phyloP scores from a whole-genome alignment of 2,888 invertebrate genomes.

The Myopa testacea region DNA sequence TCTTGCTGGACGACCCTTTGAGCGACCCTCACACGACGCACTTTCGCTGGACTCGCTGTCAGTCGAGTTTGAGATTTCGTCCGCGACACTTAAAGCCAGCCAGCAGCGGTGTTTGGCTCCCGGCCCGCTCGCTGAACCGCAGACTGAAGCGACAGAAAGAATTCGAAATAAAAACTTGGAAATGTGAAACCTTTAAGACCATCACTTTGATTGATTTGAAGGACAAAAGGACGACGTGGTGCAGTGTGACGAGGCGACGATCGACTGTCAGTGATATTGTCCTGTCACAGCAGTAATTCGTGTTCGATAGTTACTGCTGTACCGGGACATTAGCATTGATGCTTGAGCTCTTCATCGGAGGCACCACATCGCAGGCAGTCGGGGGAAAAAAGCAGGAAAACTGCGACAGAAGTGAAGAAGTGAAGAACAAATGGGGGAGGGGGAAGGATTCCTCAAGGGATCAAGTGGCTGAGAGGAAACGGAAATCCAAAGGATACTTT shows the following conservation, averaged over 20 bases:
- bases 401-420: neutral
- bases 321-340: constrained; percentile 87
- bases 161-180: neutral
- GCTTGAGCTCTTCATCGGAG: constrained; percentile 49
- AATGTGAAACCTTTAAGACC: neutral
- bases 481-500: neutral
- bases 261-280: constrained; percentile 88
- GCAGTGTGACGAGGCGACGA: constrained; percentile 20
- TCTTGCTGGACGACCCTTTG: constrained; percentile 29
- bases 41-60: constrained; percentile 60
- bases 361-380: neutral
- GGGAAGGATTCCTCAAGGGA: neutral
- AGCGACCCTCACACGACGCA: constrained; percentile 56
- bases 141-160: constrained; percentile 14
- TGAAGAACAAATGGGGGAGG: neutral
- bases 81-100: constrained; percentile 57
- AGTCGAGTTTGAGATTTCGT: constrained; percentile 69
- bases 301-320: constrained; percentile 83
- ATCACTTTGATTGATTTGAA: too few relatives aligned
- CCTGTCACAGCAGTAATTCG: constrained; percentile 96
- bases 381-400: neutral
- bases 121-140: neutral
- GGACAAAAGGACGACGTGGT: too few relatives aligned
- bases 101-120: neutral
- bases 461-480: neutral